Base-by-base conservation (phyloP, 2,797 vertebrate species). In the Craterocephalus amniculus region DNA sequence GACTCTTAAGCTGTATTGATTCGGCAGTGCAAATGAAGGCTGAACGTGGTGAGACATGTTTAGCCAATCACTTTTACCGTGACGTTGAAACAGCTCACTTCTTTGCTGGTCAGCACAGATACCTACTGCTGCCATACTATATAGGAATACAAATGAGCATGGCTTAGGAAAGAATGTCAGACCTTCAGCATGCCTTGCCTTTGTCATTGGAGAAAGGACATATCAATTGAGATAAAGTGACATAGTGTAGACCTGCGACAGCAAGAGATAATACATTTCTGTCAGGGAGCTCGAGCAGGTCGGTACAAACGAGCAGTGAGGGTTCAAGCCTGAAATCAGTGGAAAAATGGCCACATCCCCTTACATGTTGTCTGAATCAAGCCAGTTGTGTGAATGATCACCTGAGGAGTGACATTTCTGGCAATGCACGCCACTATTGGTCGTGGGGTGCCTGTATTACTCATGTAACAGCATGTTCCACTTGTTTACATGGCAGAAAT, bases 401-500 rank as follows among this genome's bases (percentile, higher is more conserved):
- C 67, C 67, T 66, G 60, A 78, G 66, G 75, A 76, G 80, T 69
- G 66, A 24, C 31, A 70, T 80, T 70, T 59, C 60, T 79, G 71
- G 74, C 36, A 64, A 81, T 83, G 65, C 77, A 62, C 58, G 61
- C 65, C 31, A n/a, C 84, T 78, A 83, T 87, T 72, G 76, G 74
- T 76, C 74, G 72, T 43, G 16, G 83, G 72, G 68, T 58, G 51
- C 58, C 70, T 82, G 59, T 63, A 80, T 89, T 84, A 89, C 87
- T 90, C 74, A 85, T 67, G 0, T 54, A 74, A 68, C 84, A 83
- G 79, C 81, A 62, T 70, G 85, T 75, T 82, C 40, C 83, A 58
- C 75, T 85, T 83, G 77, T 88, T 87, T 89, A 75, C 73, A 58
- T 72, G 79, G 54, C 57, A 24, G 65, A 88, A 85, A 90, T 85